Conservation (phyloP, 2,113 vertebrate species). For the Bagarius yarrelli region DNA sequence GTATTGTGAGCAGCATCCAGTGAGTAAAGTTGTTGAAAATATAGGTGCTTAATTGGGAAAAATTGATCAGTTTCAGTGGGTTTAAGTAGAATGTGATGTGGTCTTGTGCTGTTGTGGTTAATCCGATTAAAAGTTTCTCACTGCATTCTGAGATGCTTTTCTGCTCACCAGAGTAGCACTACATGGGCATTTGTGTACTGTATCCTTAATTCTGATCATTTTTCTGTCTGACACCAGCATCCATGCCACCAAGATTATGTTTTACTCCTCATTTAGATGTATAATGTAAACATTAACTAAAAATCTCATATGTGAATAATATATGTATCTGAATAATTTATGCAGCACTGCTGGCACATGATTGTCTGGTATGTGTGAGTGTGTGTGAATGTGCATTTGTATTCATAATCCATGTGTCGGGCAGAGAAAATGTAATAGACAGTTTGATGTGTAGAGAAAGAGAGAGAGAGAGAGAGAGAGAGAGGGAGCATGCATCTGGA, state of each 20-base stretch:
- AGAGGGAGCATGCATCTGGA: slow-evolving; percentile 46
- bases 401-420: slow-evolving; percentile 12
- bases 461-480: slow-evolving; percentile 33
- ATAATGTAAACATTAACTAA: neutral
- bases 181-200: neutral
- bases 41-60: neutral
- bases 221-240: neutral
- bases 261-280: neutral
- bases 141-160: neutral
- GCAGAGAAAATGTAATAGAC: slow-evolving; percentile 7
- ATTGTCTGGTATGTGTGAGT: neutral
- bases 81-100: neutral
- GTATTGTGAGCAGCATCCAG: neutral
- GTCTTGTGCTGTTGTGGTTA: neutral
- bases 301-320: neutral
- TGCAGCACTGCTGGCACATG: neutral
- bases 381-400: slow-evolving; percentile 6
- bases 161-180: too few species aligned
- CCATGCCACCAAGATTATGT: neutral
- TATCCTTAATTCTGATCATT: too few species aligned
- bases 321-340: neutral
- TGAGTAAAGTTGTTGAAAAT: neutral
- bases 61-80: neutral
- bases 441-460: slow-evolving; percentile 3
- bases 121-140: too few species aligned